Percentiles rank a stretch among this genome's conserved stretches.
These are phyloP conservation scores for Acrobasis repandana DNA, from an alignment of 2,888 invertebrate genomes.

Conservation along the genomic window DNA sequence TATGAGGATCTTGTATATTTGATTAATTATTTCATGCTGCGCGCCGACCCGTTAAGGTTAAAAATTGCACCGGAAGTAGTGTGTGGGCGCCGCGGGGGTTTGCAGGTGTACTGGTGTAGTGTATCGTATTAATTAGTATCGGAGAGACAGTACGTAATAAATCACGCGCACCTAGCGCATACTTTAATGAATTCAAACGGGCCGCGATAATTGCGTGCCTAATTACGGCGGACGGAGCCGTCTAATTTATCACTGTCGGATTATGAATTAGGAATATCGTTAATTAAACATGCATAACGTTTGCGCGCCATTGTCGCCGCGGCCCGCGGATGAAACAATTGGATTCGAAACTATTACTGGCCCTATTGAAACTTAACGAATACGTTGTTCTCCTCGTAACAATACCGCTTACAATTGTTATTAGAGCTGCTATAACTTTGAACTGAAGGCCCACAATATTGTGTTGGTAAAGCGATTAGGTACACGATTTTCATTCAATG, in stretches of 20 bases:
- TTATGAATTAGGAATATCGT: slow-evolving; percentile 79
- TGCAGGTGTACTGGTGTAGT: slow-evolving; percentile 55
- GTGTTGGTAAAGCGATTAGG: slow-evolving; percentile 1
- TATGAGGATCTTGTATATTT: slow-evolving; percentile 61
- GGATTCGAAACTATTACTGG: slow-evolving; percentile 50
- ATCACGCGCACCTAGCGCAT: slow-evolving; percentile 68
- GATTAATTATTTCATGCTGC: slow-evolving; percentile 63
- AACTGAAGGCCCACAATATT: neutral
- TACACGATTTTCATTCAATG: neutral
- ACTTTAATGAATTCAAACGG: slow-evolving; percentile 80
- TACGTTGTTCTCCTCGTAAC: slow-evolving; percentile 6
- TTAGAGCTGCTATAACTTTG: slow-evolving; percentile 4
- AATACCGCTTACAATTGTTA: neutral
- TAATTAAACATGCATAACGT: slow-evolving; percentile 80
- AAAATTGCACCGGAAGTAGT: slow-evolving; percentile 54
- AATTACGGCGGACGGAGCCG: slow-evolving; percentile 74
- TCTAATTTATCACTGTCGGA: slow-evolving; percentile 81
- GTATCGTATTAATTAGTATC: slow-evolving; percentile 70
- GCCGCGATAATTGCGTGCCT: slow-evolving; percentile 80
- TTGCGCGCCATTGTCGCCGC: slow-evolving; percentile 49
- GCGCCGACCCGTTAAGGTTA: slow-evolving; percentile 43
- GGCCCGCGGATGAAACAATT: slow-evolving; percentile 53
- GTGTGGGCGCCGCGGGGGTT: slow-evolving; percentile 45
- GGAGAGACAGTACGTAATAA: slow-evolving; percentile 69
- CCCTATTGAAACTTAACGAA: slow-evolving; percentile 15